These are phyloP conservation scores for Nannospalax galili DNA, from an alignment of 2,113 vertebrate genomes.

Conservation along the genomic window DNA sequence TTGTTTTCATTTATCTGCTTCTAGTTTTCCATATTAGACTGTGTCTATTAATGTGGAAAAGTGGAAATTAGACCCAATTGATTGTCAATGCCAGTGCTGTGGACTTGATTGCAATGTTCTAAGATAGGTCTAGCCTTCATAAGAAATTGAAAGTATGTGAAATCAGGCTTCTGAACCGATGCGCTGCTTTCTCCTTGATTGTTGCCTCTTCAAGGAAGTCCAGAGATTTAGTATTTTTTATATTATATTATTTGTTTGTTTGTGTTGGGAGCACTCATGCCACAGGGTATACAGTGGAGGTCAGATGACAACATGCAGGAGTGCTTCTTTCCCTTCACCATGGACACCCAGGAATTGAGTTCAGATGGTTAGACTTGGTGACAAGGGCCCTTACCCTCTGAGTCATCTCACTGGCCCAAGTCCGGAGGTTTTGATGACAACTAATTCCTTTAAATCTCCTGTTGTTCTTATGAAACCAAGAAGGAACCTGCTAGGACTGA, in stretches of 20 bases:
- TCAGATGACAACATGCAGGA: background rate
- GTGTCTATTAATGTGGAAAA: background rate
- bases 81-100: background rate
- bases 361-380: background rate
- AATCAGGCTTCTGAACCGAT: background rate
- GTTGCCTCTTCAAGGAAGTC: conserved; percentile 36
- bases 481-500: background rate
- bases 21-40: background rate
- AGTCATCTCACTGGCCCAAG: background rate
- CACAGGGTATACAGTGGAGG: too few species aligned
- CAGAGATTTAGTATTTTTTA: background rate
- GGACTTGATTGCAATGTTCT: background rate
- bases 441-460: background rate
- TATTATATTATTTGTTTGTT: background rate
- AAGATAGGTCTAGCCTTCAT: background rate
- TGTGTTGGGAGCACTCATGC: too few species aligned
- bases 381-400: background rate
- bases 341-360: background rate
- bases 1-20: conserved; percentile 37
- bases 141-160: background rate
- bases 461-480: conserved; percentile 25
- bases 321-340: too few species aligned
- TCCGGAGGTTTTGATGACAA: background rate
- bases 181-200: conserved; percentile 14
- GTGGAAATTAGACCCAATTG: background rate